A percentile compares a stretch with the other conserved stretches of the same genome.
Evolutionary conservation across 2,888 invertebrate genomes (phyloP).

Genomic region (Pomacea canaliculata): DNA sequence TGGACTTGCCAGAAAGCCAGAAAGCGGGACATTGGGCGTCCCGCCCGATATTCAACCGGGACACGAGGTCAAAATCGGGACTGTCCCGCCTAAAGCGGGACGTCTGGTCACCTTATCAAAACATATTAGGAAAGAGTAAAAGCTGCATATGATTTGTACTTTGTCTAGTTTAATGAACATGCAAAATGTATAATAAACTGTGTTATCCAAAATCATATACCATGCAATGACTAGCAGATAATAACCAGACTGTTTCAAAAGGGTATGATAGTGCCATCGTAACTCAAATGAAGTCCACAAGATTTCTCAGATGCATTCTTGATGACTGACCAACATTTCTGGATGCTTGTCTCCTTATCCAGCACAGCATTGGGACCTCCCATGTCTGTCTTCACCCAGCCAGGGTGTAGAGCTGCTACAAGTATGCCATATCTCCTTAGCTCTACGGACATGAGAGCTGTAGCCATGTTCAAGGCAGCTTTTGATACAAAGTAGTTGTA

Average conservation of each 20-base stretch:
- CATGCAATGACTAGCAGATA: neutral
- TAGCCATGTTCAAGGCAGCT: slow-evolving; percentile 36
- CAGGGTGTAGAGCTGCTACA: slow-evolving; percentile 31
- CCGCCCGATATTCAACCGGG: no score
- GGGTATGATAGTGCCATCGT: slow-evolving; percentile 16
- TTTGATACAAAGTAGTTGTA: slow-evolving; percentile 30
- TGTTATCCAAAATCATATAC: no score
- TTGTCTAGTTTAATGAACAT: no score
- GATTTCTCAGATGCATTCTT: slow-evolving; percentile 5
- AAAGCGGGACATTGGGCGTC: no score
- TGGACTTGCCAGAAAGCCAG: no score
- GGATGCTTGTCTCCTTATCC: slow-evolving; percentile 13
- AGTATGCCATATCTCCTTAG: slow-evolving; percentile 28
- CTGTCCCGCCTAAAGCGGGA: no score
- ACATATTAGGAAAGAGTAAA: no score
- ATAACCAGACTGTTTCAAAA: slow-evolving; percentile 1
- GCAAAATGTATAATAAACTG: no score
- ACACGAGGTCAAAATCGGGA: no score
- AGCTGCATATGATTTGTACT: no score
- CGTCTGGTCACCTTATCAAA: no score
- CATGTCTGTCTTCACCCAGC: slow-evolving; percentile 36
- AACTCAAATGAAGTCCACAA: slow-evolving; percentile 6
- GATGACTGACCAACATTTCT: slow-evolving; percentile 7
- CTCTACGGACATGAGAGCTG: slow-evolving; percentile 29
- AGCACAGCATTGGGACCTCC: slow-evolving; percentile 25